A percentile compares a stretch with the other conserved stretches of the same genome.
Conservation (phyloP, 1,140 invertebrate genomes). For the Phthorimaea operculella region DNA sequence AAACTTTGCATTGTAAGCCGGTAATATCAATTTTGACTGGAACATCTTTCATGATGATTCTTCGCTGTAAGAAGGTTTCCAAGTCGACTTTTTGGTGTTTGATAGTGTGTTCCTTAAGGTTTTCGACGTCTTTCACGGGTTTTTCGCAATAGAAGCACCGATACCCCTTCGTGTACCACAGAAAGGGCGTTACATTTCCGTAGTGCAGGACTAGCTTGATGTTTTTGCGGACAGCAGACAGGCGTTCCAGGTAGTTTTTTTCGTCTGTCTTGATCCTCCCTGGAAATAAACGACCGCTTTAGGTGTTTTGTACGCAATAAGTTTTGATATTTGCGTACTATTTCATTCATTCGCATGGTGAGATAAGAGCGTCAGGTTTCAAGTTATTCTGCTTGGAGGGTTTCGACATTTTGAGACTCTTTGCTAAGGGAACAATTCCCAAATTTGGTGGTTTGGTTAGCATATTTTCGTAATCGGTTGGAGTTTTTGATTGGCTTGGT, state of each 20-base stretch:
- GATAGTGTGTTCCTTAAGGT: constrained; percentile 28
- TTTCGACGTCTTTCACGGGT: constrained; percentile 29
- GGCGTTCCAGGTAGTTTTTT: constrained; percentile 24
- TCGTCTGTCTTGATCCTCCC: constrained; percentile 23
- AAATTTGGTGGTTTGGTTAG: too few relatives aligned
- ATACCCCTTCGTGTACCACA: constrained; percentile 38
- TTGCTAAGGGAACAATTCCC: too few relatives aligned
- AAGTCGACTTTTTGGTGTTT: constrained; percentile 28
- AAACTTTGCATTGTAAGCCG: constrained; percentile 28
- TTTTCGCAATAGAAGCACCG: constrained; percentile 41
- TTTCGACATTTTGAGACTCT: too few relatives aligned
- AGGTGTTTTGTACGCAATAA: too few relatives aligned
- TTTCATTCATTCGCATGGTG: too few relatives aligned
- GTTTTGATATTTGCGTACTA: too few relatives aligned
- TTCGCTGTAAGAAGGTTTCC: constrained; percentile 26
- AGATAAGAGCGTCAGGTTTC: too few relatives aligned
- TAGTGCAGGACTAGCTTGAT: constrained; percentile 30
- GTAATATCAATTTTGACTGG: constrained; percentile 39
- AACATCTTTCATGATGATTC: constrained; percentile 38
- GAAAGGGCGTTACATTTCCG: constrained; percentile 34
- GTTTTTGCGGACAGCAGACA: constrained; percentile 28
- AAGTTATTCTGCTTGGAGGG: too few relatives aligned
- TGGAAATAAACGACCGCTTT: constrained; percentile 28
- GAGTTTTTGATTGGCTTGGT: too few relatives aligned
- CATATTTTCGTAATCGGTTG: too few relatives aligned